Evolutionary conservation across 2,113 vertebrate genomes (phyloP), one percentile per base, ranked within the genome.

Genomic region (Urocynchramus pylzowi): DNA sequence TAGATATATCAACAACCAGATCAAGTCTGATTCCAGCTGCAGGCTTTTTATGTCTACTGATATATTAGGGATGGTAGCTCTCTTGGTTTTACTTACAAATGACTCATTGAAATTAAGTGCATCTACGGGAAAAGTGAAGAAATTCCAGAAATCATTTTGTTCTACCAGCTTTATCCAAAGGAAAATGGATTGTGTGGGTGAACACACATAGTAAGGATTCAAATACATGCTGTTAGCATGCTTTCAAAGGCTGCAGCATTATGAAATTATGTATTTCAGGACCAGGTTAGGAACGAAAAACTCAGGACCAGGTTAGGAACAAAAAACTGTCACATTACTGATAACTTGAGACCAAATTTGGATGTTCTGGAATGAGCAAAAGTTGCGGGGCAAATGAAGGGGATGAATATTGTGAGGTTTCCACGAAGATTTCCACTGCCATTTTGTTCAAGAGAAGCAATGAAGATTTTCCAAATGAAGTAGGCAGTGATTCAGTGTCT

Each of bases 1-100:
- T 52, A 91, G 89, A 95, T 93, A 73, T 45, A 96, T 73, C 82
- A 92, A 77, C 68, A 90, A 79, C 39, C 35, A 81, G 47, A 91
- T 89, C 64, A 91, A 90, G 50, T 22, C 91, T 69, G 44, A 81
- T 74, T 95, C 84, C 64, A 83, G 76, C 60, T 63, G 70, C 49
- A 69, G 84, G 82, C 76, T 90, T 95, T 93, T 75, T 52, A 89
- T 50, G 60, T 54, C 50, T 81, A 41, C 57, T 82, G 76, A 81
- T n/a, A 22, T 45, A 96, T 80, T 60, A 94, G 64, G 26, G 53
- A 67, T 22, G 24, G 64, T 26, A 82, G 75, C 22, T 84, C 42
- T 47, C 70, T 54, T 81, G 13, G 14, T 49, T 93, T 71, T 81
- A 53, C 14, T 82, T 91, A 79, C 24, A 49, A 89, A 86, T 71